Conservation (phyloP, 2,888 invertebrate genomes). For the Digitonthophagus gazella region DNA sequence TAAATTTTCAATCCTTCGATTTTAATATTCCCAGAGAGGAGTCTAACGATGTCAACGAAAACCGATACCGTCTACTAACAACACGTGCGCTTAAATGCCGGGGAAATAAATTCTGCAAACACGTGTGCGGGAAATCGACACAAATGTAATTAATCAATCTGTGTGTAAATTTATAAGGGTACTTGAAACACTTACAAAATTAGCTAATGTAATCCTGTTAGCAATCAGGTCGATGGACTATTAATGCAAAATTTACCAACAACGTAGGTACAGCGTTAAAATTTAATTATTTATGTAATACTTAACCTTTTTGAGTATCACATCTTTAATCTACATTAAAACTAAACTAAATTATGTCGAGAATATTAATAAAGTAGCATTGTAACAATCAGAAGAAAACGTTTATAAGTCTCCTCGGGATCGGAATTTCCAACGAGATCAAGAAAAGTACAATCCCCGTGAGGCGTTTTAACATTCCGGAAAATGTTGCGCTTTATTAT, state of each 20-base stretch:
- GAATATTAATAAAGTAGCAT: no score
- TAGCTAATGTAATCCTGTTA: constrained; percentile 3
- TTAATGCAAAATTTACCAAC: neutral
- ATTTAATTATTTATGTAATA: constrained; percentile 1
- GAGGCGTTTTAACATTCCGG: neutral
- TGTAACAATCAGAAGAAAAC: no score
- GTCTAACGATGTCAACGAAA: neutral
- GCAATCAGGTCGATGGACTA: constrained; percentile 4
- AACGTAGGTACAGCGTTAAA: neutral
- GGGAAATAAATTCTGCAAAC: constrained; percentile 11
- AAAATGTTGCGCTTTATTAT: constrained; percentile 2
- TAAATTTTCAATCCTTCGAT: neutral
- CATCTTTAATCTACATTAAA: no score
- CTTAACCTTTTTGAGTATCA: no score
- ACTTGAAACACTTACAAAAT: neutral
- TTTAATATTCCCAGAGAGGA: neutral
- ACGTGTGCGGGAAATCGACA: constrained; percentile 11
- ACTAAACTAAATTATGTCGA: no score
- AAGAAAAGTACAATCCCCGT: neutral
- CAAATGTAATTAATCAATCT: constrained; percentile 13
- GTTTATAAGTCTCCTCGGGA: neutral
- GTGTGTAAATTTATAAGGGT: constrained; percentile 10
- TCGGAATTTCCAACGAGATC: neutral
- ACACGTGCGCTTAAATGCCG: constrained; percentile 12
- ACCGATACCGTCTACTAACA: neutral